Evolutionary conservation across 2,113 vertebrate genomes (phyloP).

Genomic region (Tragelaphus imberbis): DNA sequence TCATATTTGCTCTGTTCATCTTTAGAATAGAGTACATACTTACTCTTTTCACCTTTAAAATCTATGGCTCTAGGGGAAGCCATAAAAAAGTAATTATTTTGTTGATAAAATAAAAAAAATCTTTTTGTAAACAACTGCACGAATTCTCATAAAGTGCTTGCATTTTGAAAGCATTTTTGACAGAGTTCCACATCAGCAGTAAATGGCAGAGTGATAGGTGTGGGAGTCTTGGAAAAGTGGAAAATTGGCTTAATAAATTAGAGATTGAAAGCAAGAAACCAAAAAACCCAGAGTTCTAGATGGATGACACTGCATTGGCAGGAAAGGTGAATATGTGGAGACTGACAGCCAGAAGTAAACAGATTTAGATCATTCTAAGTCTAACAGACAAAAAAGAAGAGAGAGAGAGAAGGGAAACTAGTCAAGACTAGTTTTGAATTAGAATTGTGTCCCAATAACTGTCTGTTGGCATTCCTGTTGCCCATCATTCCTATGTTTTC

Average conservation of each 20-base stretch:
- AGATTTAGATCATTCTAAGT: constrained; percentile 75
- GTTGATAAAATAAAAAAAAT: constrained; percentile 49
- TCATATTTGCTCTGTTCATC: not conserved
- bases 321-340: constrained; percentile 71
- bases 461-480: constrained; percentile 56
- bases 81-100: not conserved
- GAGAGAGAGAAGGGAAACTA: constrained; percentile 68
- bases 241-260: constrained; percentile 74
- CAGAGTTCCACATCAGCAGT: constrained; percentile 72
- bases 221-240: constrained; percentile 69
- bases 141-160: constrained; percentile 42
- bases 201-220: constrained; percentile 72
- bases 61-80: not conserved
- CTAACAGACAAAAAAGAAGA: constrained; percentile 57
- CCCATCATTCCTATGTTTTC: constrained; percentile 46
- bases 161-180: constrained; percentile 76
- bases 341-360: constrained; percentile 70
- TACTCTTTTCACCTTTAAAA: not conserved
- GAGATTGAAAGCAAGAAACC: constrained; percentile 72
- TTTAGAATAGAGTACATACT: not conserved
- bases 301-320: constrained; percentile 71
- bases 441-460: constrained; percentile 65
- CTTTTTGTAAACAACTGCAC: constrained; percentile 20
- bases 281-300: constrained; percentile 72
- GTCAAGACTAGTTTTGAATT: constrained; percentile 52